A percentile compares a stretch with the other conserved stretches of the same genome.
Conservation (phyloP, 2,797 vertebrate genomes). For the Notamacropus eugenii region DNA sequence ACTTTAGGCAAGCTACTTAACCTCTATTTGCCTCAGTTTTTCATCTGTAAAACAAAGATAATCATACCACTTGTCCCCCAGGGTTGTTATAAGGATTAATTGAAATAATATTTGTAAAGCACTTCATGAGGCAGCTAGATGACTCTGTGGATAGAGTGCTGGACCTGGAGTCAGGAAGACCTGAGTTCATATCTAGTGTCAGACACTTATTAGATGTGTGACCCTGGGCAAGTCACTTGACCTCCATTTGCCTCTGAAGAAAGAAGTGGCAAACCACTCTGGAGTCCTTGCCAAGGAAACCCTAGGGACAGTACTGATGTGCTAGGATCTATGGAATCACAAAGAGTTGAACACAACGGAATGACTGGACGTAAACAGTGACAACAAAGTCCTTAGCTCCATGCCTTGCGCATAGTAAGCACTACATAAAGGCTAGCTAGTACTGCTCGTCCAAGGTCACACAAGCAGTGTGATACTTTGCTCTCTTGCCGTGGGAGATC, state of each 20-base stretch:
- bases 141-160: background rate
- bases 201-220: background rate
- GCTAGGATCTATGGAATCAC: background rate
- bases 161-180: background rate
- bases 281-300: background rate
- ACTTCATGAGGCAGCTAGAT: background rate
- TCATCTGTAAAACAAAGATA: background rate
- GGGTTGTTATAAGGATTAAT: background rate
- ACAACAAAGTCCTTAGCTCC: slow-evolving; percentile 21
- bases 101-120: background rate
- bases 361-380: background rate
- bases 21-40: background rate
- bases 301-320: background rate
- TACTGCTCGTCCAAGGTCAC: background rate
- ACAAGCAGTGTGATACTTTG: background rate
- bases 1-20: background rate
- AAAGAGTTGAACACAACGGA: background rate
- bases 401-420: background rate
- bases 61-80: background rate
- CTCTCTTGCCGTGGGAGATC: background rate
- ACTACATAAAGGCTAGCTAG: background rate
- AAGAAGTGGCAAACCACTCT: background rate
- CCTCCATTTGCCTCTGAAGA: background rate
- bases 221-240: background rate
- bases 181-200: background rate